phyloP scores from a whole-genome alignment of 2,888 invertebrate species.

The Stramonita haemastoma region DNA sequence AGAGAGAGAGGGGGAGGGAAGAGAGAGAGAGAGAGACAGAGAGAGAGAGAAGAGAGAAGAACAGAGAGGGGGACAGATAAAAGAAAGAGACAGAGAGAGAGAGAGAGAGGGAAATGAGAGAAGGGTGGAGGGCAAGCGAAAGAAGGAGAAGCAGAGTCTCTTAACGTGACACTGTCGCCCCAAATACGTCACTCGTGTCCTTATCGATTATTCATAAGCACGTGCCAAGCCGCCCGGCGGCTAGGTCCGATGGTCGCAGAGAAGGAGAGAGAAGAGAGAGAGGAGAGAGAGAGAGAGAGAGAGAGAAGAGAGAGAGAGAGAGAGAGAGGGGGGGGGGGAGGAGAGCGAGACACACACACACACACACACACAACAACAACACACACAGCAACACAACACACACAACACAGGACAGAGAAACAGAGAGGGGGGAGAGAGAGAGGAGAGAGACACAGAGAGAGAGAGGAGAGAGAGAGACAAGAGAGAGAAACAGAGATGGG shows the following conservation, averaged over 20 bases:
- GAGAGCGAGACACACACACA: not conserved
- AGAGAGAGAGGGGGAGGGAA: too few species aligned
- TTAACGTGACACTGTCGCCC: not conserved
- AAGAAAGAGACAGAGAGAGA: too few species aligned
- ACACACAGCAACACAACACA: too few species aligned
- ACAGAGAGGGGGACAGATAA: too few species aligned
- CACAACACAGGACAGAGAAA: not conserved
- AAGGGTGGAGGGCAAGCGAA: not conserved
- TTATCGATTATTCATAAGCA: conserved; percentile 12
- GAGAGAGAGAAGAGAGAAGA: too few species aligned
- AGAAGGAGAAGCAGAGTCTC: not conserved
- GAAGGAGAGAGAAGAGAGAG: not conserved
- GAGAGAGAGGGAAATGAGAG: not conserved
- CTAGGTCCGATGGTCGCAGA: not conserved
- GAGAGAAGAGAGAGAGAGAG: not conserved
- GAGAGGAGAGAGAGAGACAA: not conserved
- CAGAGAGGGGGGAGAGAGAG: not conserved
- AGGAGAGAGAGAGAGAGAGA: not conserved
- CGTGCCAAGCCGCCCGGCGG: not conserved
- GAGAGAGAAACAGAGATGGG: not conserved
- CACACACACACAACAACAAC: too few species aligned
- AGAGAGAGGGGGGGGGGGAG: not conserved
- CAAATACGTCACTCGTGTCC: conserved; percentile 2
- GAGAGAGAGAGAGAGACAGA: too few species aligned
- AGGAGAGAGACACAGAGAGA: not conserved